Evolutionary conservation across 30 jellyfish, hydroid and myxozoan genomes (phyloP).

Genomic region (Hydractinia echinata): DNA sequence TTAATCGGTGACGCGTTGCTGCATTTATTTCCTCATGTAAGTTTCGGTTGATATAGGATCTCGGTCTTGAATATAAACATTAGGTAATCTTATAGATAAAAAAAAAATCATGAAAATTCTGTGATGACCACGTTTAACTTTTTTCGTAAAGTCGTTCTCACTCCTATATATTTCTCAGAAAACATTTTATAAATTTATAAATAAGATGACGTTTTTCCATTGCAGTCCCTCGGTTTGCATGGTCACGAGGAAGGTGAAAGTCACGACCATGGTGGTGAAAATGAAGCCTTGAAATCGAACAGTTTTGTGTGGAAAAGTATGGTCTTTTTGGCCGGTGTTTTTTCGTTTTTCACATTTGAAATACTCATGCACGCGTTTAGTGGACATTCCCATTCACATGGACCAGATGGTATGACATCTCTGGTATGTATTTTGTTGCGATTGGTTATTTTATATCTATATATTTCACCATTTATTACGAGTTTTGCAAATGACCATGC

Average conservation of each 20-base stretch:
- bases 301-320: conserved; percentile 80
- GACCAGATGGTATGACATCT: not conserved
- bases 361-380: conserved; percentile 59
- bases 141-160: not conserved
- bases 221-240: conserved; percentile 60
- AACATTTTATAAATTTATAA: not conserved
- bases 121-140: too few relatives aligned
- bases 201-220: not conserved
- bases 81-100: too few relatives aligned
- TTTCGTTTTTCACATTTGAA: conserved; percentile 62
- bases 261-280: conserved; percentile 5
- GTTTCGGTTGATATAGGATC: not conserved
- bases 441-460: not conserved
- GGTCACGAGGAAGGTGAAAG: conserved; percentile 44
- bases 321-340: conserved; percentile 62
- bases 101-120: too few relatives aligned
- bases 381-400: conserved; percentile 23
- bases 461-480: too few relatives aligned
- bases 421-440: not conserved
- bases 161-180: too few relatives aligned
- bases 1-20: conserved; percentile 76
- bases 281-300: not conserved
- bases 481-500: too few relatives aligned
- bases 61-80: too few relatives aligned
- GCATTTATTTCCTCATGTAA: conserved; percentile 84